Conservation (phyloP, 2,797 vertebrate genomes). For the Myotis pilosus region DNA sequence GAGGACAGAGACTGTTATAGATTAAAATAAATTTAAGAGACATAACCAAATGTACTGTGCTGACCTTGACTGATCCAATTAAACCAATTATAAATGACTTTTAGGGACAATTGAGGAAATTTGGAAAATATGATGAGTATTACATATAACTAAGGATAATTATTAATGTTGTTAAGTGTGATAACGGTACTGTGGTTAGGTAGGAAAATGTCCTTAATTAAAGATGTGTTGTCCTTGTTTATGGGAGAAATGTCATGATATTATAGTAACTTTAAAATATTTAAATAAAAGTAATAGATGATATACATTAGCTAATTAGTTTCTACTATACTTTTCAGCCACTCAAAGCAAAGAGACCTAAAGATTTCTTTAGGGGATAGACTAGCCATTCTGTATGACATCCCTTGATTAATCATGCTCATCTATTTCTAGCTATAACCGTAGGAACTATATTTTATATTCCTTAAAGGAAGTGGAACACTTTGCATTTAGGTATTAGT, state of each 20-base stretch:
- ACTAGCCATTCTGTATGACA: not conserved
- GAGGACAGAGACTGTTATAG: not conserved
- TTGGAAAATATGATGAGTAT: not conserved
- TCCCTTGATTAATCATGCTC: not conserved
- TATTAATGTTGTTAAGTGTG: not conserved
- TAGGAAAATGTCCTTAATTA: not conserved
- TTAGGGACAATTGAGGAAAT: not conserved
- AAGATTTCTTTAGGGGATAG: not conserved
- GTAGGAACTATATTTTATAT: not conserved
- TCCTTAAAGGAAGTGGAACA: not conserved
- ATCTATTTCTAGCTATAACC: not conserved
- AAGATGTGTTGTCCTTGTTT: not conserved
- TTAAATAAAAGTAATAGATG: not conserved
- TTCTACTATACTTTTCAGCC: not conserved
- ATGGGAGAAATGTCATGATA: not conserved
- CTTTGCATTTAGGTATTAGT: not conserved
- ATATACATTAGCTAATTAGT: not conserved
- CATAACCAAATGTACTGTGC: not conserved
- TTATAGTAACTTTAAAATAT: not conserved
- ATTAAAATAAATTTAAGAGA: not conserved
- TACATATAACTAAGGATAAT: not conserved
- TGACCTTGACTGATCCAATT: not conserved
- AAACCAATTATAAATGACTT: not conserved
- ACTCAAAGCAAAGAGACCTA: not conserved
- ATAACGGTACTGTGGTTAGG: not conserved